Base-by-base conservation (phyloP, 2,888 invertebrate species). In the Drosophila mettleri region DNA sequence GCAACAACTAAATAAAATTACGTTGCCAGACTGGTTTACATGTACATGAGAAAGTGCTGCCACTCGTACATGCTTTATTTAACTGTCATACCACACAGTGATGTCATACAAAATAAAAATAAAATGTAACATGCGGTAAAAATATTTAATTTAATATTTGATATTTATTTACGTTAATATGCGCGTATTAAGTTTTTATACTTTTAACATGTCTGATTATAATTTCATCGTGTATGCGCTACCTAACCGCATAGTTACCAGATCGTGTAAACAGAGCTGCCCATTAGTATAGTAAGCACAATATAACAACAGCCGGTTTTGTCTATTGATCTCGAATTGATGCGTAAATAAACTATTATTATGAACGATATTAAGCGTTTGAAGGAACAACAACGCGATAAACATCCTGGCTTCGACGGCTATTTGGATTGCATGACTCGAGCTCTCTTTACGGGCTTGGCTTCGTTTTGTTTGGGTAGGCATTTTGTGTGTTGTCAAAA, bases 391-490 rank as follows among this genome's bases (percentile, higher is more conserved):
- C 93, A 93, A 70, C 90, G 91, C 46, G 91, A 90, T 12, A 90
- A 88, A 64, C 93, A 93, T 85, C 93, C 93, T 5, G 93, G 92
- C 20, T 93, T 93, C 69, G 92, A 91, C 79, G 90, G 91, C 2
- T 93, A 93, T 69, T 74, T 93, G 43, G 92, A 93, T 78, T 93
- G 93, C 70, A 93, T 93, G 92, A 92, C 92, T 34, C 88, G 93
- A 66, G 87, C 92, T 0, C 83, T 93, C 4, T 92, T 93, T 57
- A 91, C 91, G 2, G 93, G 93, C 12, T 57, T 93, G 31, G 91
- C 93, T n/a, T 82, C 92, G 4, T 92, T 93, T 80, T 91, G 93
- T 61, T 82, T 93, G 54, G 91, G 93, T 93, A 71, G 18, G 76
- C 29, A 34, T 38, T 60, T 33, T n/a, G 16, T n/a, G 5, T n/a